Evolutionary conservation across 92 coral and sea anemone species (phyloP).

Genomic region (Scolanthus callimorphus): DNA sequence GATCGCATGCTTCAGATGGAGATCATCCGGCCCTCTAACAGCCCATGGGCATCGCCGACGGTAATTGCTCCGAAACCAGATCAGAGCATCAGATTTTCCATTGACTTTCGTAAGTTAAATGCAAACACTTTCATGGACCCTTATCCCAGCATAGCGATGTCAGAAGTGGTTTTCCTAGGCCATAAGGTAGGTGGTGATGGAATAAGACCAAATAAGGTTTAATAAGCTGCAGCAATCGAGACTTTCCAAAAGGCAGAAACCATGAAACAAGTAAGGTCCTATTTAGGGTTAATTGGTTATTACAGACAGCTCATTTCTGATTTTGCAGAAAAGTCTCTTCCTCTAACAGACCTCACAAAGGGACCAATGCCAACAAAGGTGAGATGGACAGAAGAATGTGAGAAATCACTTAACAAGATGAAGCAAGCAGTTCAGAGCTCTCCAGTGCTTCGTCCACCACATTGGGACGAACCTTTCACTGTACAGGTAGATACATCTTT

Average conservation of each 20-base stretch:
- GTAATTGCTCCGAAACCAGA: constrained; percentile 54
- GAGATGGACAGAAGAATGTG: no score
- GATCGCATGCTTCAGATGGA: constrained; percentile 34
- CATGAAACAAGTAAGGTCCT: no score
- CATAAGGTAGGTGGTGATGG: constrained; percentile 31
- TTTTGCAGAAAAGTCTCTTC: no score
- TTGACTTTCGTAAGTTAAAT: constrained; percentile 22
- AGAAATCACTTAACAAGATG: no score
- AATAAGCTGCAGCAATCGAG: constrained; percentile 10
- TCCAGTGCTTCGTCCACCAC: no score
- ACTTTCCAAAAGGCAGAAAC: constrained; percentile 38
- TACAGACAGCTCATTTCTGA: no score
- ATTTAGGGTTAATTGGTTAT: no score
- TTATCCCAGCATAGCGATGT: constrained; percentile 29
- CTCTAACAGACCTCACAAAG: no score
- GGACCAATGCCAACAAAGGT: no score
- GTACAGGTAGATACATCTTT: no score
- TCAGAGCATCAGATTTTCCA: constrained; percentile 30
- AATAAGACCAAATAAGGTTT: constrained; percentile 26
- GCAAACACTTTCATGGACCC: constrained; percentile 24
- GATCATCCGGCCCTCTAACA: constrained; percentile 27
- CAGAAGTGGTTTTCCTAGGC: constrained; percentile 30
- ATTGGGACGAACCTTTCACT: no score
- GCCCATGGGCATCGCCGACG: constrained; percentile 56
- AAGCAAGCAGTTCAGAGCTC: no score